These are phyloP conservation scores for Trogon melanurus DNA, from an alignment of 2,113 vertebrate genomes.

Conservation along the genomic window DNA sequence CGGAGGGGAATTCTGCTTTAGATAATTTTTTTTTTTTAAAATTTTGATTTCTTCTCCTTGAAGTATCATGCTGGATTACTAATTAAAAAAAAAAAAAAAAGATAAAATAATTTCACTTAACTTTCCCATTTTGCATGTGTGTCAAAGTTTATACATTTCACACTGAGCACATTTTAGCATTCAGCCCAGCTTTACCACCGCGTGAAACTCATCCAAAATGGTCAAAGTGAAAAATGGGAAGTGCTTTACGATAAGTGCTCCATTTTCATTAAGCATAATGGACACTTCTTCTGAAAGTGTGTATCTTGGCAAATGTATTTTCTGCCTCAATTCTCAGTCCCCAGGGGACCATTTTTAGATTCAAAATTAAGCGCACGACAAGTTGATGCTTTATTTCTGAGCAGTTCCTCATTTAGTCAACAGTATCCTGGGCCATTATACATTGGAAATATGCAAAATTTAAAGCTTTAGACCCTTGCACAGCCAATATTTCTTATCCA, in stretches of 20 bases:
- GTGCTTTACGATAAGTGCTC: neutral
- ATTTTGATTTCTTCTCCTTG: neutral
- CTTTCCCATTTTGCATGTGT: neutral
- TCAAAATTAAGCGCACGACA: constrained; percentile 4
- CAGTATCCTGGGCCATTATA: neutral
- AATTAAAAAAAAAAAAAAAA: neutral
- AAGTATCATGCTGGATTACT: neutral
- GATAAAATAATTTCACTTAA: neutral
- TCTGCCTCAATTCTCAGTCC: neutral
- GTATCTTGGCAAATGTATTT: constrained; percentile 1
- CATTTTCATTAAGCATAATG: constrained; percentile 34
- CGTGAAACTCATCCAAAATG: constrained; percentile 1
- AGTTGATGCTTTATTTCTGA: constrained; percentile 2
- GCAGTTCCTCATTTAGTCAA: neutral
- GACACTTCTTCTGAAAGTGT: neutral
- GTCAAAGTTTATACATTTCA: neutral
- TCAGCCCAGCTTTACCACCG: neutral
- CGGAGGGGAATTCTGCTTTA: accelerated
- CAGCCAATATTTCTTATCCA: neutral
- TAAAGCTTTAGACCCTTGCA: neutral
- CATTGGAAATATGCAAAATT: constrained; percentile 1
- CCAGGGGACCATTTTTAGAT: neutral
- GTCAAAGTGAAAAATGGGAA: constrained; percentile 20
- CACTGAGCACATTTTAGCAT: neutral
- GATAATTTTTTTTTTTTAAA: neutral